Base-by-base conservation (phyloP, 2,888 invertebrate genomes). In the Noctua janthe region DNA sequence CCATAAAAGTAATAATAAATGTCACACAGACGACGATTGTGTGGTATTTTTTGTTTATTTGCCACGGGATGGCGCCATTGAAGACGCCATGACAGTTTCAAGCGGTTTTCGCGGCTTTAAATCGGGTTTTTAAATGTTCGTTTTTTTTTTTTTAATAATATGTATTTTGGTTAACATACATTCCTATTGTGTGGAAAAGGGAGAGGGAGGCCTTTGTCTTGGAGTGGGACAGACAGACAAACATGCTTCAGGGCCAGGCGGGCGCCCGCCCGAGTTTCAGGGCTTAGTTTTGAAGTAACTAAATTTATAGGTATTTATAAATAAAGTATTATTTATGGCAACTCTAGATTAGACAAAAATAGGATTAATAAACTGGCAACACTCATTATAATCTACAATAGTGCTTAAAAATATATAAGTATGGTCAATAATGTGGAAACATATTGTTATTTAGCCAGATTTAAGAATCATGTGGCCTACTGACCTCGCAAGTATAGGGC, bases 401-500 rank as follows among this genome's bases (percentile, higher is more conserved):
- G 35, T n/a, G 56, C 15, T 79, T 39, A 35, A 75, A 62, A 15
- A 56, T 43, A 70, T 39, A 66, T 29, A 64, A 35, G 35, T 64
- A 64, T 35, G 43, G 23, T 66, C 35, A 70, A 20, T 51, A 43
- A 49, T 20, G 29, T 54, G 39, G 35, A 23, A 51, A n/a, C 15
- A 43, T 35, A 72, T 35, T 56, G 23, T 35, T 8, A 47, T 11
- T 77, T 77, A 81, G 67, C 71, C 76, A 64, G 75, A 75, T 67
- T 47, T 86, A 77, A 83, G 74, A 59, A 80, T 78, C 72, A 70
- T 39, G 64, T 84, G 72, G 79, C 91, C 91, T 88, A 94, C 95
- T 93, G 92, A 95, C 95, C 95, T 95, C 91, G 87, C 95, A 95
- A 78, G 87, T 80, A 91, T 88, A 95, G 49, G 95, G 95, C 88